These are phyloP conservation scores for Diplodus sargus DNA, from an alignment of 2,797 vertebrate genomes.

Conservation along the genomic window DNA sequence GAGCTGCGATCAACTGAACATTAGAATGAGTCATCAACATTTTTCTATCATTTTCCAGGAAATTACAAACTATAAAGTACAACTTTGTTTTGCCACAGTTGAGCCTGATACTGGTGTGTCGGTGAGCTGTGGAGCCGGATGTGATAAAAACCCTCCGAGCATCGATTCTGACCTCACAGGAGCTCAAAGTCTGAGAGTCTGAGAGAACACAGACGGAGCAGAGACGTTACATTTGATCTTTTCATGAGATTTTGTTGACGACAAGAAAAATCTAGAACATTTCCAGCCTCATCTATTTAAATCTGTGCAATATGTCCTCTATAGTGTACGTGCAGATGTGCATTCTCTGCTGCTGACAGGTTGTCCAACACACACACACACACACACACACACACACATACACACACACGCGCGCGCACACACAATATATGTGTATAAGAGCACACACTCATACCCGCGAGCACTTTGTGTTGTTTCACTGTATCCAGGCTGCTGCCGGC, in stretches of 20 bases:
- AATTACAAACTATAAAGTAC: too few species aligned
- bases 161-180: too few species aligned
- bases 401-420: too few species aligned
- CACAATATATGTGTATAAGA: not conserved
- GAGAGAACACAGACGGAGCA: not conserved
- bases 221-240: slow-evolving; percentile 1
- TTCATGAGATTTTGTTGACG: slow-evolving; percentile 8
- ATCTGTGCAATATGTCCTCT: not conserved
- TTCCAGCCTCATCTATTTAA: not conserved
- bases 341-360: not conserved
- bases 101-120: too few species aligned
- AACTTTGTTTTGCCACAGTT: too few species aligned
- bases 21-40: too few species aligned
- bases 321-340: too few species aligned
- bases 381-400: not conserved
- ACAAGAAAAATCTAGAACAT: not conserved
- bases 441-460: not conserved
- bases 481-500: slow-evolving; percentile 5
- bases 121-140: too few species aligned
- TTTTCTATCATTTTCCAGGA: too few species aligned
- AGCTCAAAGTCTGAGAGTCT: too few species aligned
- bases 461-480: slow-evolving; percentile 18
- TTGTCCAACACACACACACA: slow-evolving; percentile 1
- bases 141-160: too few species aligned
- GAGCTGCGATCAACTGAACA: too few species aligned